Conservation (phyloP, 2,888 invertebrate genomes). For the Torymus texanus region DNA sequence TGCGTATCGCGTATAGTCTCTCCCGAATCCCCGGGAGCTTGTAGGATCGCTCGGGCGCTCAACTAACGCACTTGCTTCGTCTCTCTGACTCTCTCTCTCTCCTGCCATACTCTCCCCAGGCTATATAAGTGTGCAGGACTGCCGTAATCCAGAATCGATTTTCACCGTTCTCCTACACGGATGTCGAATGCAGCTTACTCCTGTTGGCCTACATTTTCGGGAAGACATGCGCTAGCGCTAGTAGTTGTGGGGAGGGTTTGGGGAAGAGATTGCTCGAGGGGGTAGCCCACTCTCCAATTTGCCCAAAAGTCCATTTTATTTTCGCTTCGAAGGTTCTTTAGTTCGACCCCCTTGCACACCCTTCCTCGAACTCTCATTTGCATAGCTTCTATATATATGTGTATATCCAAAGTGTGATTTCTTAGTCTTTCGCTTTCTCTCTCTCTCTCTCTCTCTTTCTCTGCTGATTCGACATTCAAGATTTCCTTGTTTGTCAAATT, state of each 20-base stretch:
- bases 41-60: background rate
- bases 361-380: too few species aligned
- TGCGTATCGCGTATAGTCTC: background rate
- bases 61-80: background rate
- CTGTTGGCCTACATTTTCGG: conserved; percentile 34
- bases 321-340: too few species aligned
- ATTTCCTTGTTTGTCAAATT: too few species aligned
- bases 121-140: background rate
- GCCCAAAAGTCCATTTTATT: background rate
- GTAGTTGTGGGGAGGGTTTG: background rate
- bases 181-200: conserved; percentile 8
- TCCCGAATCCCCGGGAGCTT: conserved; percentile 31
- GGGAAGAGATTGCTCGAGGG: background rate
- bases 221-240: background rate
- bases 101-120: background rate
- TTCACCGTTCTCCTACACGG: background rate
- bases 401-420: too few species aligned
- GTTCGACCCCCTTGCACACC: too few species aligned
- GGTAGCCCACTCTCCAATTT: background rate
- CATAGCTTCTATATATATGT: too few species aligned
- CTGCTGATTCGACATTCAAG: too few species aligned
- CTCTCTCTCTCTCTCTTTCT: too few species aligned
- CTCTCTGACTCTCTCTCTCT: background rate
- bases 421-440: too few species aligned
- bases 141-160: conserved; percentile 44